These are phyloP conservation scores for Siniperca undulata DNA, from an alignment of 2,797 vertebrate species.

Conservation along the genomic window DNA sequence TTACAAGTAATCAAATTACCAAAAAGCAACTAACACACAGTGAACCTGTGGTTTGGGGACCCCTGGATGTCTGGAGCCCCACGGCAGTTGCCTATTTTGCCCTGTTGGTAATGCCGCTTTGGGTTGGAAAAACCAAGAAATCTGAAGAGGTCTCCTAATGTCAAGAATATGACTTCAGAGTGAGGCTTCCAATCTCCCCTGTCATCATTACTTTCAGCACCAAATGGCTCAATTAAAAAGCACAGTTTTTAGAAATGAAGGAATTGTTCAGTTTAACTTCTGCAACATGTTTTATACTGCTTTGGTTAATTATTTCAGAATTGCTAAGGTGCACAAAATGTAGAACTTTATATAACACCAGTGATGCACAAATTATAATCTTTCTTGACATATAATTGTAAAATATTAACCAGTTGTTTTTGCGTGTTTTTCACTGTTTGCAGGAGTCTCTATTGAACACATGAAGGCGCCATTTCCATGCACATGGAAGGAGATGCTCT, in stretches of 20 bases:
- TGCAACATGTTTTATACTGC: not conserved
- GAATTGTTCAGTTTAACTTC: not conserved
- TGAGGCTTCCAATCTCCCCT: not conserved
- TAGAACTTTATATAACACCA: not conserved
- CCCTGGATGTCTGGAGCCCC: no score
- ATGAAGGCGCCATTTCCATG: slow-evolving; percentile 79
- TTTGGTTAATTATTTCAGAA: not conserved
- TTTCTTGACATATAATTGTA: not conserved
- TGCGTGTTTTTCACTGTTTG: slow-evolving; percentile 36
- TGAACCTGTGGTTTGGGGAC: no score
- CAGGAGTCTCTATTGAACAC: slow-evolving; percentile 60
- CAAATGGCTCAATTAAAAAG: not conserved
- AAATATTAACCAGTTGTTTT: not conserved
- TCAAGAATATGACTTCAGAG: not conserved
- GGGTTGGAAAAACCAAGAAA: no score
- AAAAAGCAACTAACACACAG: no score
- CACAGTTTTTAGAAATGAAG: not conserved
- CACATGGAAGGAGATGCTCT: not conserved
- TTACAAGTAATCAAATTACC: no score
- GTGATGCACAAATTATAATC: not conserved
- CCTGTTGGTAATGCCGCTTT: no score
- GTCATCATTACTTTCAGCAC: not conserved
- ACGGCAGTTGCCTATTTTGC: no score
- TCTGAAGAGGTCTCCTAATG: no score
- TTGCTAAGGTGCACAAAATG: not conserved